Conservation (phyloP, 2,888 invertebrate genomes). For the Drosophila diplacantha region DNA sequence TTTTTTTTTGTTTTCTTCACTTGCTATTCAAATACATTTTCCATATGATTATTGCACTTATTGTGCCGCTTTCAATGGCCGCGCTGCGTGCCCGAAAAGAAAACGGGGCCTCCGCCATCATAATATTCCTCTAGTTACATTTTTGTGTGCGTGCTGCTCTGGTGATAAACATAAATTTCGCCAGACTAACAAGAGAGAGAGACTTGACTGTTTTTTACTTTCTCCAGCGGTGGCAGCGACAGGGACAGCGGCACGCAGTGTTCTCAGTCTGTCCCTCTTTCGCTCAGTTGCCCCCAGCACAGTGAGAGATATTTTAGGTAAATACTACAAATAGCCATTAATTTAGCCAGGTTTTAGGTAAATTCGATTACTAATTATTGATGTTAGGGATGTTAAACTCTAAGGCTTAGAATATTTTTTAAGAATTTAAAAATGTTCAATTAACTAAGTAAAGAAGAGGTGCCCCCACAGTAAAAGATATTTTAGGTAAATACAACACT, state of each 20-base stretch:
- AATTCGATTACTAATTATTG: not conserved
- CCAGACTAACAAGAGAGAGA: constrained; percentile 31
- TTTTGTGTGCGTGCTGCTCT: constrained; percentile 32
- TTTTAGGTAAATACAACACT: no score
- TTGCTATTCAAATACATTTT: constrained; percentile 58
- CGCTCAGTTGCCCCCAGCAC: not conserved
- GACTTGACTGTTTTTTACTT: constrained; percentile 53
- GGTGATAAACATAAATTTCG: constrained; percentile 68
- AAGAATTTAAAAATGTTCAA: not conserved
- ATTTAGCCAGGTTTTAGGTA: not conserved
- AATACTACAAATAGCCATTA: no score
- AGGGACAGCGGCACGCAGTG: constrained; percentile 32
- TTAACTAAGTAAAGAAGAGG: not conserved
- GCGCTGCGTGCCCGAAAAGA: constrained; percentile 50
- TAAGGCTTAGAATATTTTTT: no score
- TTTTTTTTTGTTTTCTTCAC: constrained; percentile 21
- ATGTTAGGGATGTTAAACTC: not conserved
- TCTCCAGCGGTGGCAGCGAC: constrained; percentile 38
- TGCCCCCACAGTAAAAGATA: not conserved
- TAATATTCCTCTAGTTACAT: constrained; percentile 9
- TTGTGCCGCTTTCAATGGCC: constrained; percentile 44
- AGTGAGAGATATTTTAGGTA: not conserved
- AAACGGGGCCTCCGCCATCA: constrained; percentile 41
- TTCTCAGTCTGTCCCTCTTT: constrained; percentile 2
- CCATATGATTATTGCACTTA: constrained; percentile 45